phyloP scores from a whole-genome alignment of 2,888 invertebrate species.

The Drosophila pseudotakahashii region DNA sequence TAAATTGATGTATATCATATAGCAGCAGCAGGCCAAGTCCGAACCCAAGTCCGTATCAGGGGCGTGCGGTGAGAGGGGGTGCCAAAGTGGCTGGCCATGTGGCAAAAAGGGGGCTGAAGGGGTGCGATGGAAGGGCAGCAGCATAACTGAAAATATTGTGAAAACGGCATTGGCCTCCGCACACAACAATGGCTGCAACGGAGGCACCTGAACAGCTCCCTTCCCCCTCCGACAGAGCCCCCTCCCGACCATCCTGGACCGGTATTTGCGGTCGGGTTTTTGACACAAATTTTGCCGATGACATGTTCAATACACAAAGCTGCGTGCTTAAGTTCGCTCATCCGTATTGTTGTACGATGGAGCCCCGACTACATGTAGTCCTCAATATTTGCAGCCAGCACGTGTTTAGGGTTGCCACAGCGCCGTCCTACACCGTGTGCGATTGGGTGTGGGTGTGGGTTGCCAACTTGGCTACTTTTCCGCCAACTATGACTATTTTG shows the following conservation, averaged over 20 bases:
- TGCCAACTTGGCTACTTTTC: not conserved
- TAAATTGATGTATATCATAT: conserved; percentile 71
- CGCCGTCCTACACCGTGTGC: conserved; percentile 6
- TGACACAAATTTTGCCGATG: conserved; percentile 76
- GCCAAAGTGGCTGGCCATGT: conserved; percentile 55
- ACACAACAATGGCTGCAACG: conserved; percentile 31
- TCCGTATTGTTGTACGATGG: conserved; percentile 55
- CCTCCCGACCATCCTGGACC: not conserved
- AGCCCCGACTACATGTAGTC: conserved; percentile 32
- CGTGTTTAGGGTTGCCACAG: conserved; percentile 60
- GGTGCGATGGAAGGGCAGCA: conserved; percentile 23
- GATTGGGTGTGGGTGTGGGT: conserved; percentile 4
- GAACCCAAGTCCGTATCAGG: conserved; percentile 6
- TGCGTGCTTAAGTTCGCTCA: conserved; percentile 70
- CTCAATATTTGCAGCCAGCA: conserved; percentile 64
- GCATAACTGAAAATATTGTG: conserved; percentile 69
- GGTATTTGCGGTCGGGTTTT: conserved; percentile 63
- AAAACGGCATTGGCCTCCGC: conserved; percentile 55
- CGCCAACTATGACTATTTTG: not conserved
- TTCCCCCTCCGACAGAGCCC: not conserved
- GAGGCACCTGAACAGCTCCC: conserved; percentile 15
- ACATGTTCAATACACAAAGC: conserved; percentile 80
- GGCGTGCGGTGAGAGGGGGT: not conserved
- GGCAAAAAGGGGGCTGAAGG: not conserved
- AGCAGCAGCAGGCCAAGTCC: conserved; percentile 38